Evolutionary conservation across 2,888 invertebrate genomes (phyloP).

Genomic region (Tipula helvola): DNA sequence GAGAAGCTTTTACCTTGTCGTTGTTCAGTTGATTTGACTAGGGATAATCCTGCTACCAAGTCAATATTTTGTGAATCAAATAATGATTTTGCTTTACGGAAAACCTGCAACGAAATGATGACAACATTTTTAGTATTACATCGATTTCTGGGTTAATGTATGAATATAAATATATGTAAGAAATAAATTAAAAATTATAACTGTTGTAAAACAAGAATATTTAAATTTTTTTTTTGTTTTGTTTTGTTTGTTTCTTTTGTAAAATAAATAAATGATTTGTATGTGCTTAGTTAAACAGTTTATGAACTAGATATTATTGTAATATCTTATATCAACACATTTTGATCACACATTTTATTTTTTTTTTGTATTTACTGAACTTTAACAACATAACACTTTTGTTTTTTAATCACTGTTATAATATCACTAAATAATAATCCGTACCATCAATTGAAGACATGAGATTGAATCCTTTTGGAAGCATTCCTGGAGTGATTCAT

Average conservation of each 20-base stretch:
- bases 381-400: not conserved
- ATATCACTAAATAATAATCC: conserved; percentile 16
- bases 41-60: conserved; percentile 41
- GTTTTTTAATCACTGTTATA: not conserved
- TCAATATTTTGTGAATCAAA: conserved; percentile 45
- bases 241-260: not conserved
- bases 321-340: not conserved
- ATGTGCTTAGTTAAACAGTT: not conserved
- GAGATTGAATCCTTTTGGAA: conserved; percentile 48
- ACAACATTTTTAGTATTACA: not conserved
- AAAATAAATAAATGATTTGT: not conserved
- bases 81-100: conserved; percentile 43
- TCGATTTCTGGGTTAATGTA: not conserved
- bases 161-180: conserved; percentile 5
- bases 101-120: conserved; percentile 31
- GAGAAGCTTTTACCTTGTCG: conserved; percentile 37
- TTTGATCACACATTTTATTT: not conserved
- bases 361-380: not conserved
- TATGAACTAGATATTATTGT: not conserved
- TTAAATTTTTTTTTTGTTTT: conserved; percentile 11
- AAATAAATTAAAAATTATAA: not conserved
- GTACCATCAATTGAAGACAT: conserved; percentile 46
- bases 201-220: conserved; percentile 11
- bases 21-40: conserved; percentile 25
- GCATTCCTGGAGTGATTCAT: conserved; percentile 39